phyloP scores from a whole-genome alignment of 2,113 vertebrate species.

The Globicephala melas region DNA sequence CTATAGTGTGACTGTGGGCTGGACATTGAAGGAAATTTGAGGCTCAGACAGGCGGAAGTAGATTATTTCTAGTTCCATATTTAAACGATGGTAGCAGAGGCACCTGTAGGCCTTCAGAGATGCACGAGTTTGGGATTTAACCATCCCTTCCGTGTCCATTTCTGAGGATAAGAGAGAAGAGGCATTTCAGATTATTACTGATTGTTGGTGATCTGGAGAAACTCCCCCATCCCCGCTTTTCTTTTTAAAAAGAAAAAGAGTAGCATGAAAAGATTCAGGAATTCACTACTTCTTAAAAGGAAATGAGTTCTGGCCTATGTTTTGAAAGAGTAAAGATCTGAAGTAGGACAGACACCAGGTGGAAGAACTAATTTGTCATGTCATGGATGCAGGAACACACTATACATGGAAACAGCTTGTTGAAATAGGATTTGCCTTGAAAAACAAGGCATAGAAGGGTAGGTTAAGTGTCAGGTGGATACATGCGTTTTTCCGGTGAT shows the following conservation, averaged over 20 bases:
- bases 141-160: neutral
- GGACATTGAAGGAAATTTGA: neutral
- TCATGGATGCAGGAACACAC: neutral
- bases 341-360: neutral
- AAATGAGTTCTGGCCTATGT: neutral
- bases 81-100: neutral
- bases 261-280: neutral
- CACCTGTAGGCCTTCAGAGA: neutral
- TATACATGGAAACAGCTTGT: neutral
- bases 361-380: neutral
- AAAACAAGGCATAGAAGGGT: neutral
- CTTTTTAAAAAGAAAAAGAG: neutral
- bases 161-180: neutral
- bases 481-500: neutral
- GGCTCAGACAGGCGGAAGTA: neutral
- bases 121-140: neutral
- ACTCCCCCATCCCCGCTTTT: accelerated
- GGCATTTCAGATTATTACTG: neutral
- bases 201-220: neutral
- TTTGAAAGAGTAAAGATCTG: neutral
- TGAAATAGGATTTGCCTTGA: neutral
- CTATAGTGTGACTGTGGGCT: neutral
- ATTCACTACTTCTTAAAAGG: neutral
- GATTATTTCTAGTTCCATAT: neutral
- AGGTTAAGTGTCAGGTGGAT: neutral